Percentiles rank a stretch among this genome's conserved stretches.
phyloP scores from a whole-genome alignment of 2,888 invertebrate species.

The Drosophila tanythrix region DNA sequence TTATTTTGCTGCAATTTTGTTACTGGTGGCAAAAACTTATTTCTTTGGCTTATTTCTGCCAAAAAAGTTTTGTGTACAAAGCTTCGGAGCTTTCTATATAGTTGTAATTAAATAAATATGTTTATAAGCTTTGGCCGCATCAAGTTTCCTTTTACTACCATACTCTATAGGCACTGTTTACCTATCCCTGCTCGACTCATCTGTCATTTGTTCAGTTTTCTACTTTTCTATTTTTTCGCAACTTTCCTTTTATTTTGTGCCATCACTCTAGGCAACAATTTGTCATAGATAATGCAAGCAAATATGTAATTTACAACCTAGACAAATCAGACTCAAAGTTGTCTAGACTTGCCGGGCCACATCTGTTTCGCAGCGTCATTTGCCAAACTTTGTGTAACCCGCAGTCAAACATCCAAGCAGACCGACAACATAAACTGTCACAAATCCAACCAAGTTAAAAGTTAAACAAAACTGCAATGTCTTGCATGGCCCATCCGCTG shows the following conservation, averaged over 20 bases:
- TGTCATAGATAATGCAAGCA: constrained; percentile 61
- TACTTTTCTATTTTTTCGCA: neutral
- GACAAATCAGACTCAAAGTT: constrained; percentile 55
- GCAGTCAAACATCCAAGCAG: constrained; percentile 9
- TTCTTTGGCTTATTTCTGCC: neutral
- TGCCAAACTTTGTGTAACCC: constrained; percentile 44
- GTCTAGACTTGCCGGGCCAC: constrained; percentile 54
- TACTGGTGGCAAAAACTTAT: neutral
- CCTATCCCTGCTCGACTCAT: neutral
- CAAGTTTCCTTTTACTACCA: neutral
- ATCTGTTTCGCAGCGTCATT: constrained; percentile 53
- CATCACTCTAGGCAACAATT: constrained; percentile 41
- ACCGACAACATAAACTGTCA: constrained; percentile 58
- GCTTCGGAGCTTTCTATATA: neutral
- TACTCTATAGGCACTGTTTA: neutral
- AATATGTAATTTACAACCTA: constrained; percentile 61
- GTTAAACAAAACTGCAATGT: constrained; percentile 70
- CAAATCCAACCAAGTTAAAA: constrained; percentile 72
- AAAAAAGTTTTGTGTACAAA: neutral
- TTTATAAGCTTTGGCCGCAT: neutral
- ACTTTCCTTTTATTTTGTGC: neutral
- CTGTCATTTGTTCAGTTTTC: neutral
- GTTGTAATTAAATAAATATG: neutral
- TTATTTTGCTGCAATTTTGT: neutral
- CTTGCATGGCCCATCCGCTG: constrained; percentile 17